A percentile compares a stretch with the other conserved stretches of the same genome.
Conservation (phyloP, 2,888 invertebrate species). For the Cephus sareptanus region DNA sequence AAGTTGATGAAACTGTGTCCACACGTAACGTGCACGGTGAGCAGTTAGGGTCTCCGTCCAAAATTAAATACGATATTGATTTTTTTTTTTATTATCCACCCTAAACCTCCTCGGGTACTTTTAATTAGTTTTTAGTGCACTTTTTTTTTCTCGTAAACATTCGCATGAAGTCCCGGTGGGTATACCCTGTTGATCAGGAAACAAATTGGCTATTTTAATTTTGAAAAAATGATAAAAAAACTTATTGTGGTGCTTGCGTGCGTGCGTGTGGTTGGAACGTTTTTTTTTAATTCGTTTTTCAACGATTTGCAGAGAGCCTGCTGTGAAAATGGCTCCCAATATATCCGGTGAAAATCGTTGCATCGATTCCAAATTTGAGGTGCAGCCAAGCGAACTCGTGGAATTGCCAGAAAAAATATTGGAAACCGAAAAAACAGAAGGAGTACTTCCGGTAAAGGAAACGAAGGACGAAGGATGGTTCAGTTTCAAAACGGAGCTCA, state of each 20-base stretch:
- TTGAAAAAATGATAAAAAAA: background rate
- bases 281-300: background rate
- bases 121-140: background rate
- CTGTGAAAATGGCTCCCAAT: constrained; percentile 19
- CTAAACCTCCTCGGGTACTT: background rate
- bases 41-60: background rate
- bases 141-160: background rate
- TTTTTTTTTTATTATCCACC: background rate
- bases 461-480: constrained; percentile 30
- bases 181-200: background rate
- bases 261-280: background rate
- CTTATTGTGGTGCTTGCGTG: background rate
- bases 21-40: background rate
- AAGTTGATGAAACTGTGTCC: constrained; percentile 44
- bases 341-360: constrained; percentile 13
- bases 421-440: background rate
- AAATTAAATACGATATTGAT: background rate
- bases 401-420: background rate
- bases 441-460: constrained; percentile 31
- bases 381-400: constrained; percentile 7
- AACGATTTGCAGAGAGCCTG: background rate
- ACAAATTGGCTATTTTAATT: background rate
- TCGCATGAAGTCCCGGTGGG: background rate
- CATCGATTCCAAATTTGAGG: background rate
- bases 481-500: constrained; percentile 70